Evolutionary conservation across 2,113 vertebrate species (phyloP), one percentile per base, ranked within the genome.

Genomic region (Oreochromis niloticus): DNA sequence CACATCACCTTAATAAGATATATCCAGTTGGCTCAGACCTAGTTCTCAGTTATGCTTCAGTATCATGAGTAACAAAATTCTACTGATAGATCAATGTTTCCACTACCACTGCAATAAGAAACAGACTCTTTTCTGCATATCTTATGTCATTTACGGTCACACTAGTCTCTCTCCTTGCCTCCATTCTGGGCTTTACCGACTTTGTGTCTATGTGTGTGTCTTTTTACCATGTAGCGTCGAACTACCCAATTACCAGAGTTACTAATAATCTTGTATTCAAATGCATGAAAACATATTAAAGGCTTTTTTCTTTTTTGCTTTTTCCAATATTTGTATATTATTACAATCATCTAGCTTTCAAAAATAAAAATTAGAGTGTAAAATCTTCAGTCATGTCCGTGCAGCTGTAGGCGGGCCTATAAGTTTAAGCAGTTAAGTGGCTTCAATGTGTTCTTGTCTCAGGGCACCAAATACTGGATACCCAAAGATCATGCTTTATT

Each of bases 21-120:
- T 84, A 85, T 88, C 50, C 85, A 92, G 91, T 91, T 81, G n/a
- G 89, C 85, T 87, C 48, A 55, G 48, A 13, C 7, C 32, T 30
- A 4, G 54, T 81, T 86, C 73, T 61, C 22, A 43, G 63, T 80
- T 87, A 48, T 82, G 79, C 79, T 83, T 68, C 34, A 36, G 16
- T 73, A 63, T 85, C 52, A 48, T 6, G 17, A 75, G 46, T 41
- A 85, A 14, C 57, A 71, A 87, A 75, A 27, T 50, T 39, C 39
- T 10, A 89, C 84, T 59, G 66, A 32, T 59, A 32, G 27, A 71
- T 71, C 7, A 41, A 6, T 41, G n/a, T 71, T 68, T 41, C 34
- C 10, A 66, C 61, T 39, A 3, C 19, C 63, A 68, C 1, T 41
- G 63, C 19, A 39, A 68, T 14, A 59, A 9, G 11, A 68, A 36